Evolutionary conservation across 2,797 vertebrate species (phyloP).

Genomic region (Gila robusta): DNA sequence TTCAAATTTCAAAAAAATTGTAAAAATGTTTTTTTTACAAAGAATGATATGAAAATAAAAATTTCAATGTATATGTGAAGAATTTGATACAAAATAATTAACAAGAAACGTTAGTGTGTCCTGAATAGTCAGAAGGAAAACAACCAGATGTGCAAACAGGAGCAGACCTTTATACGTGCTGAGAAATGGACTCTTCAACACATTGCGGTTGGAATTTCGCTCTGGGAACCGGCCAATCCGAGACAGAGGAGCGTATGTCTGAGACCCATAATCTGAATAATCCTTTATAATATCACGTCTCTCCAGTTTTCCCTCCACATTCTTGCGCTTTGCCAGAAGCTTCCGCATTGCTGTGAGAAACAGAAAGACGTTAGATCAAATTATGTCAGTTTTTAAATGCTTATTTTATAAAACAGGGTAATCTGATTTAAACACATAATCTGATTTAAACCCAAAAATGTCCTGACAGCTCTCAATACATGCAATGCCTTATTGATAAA

Average conservation of each 20-base stretch:
- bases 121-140: background rate
- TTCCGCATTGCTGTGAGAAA: slow-evolving; percentile 83
- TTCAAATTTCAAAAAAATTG: background rate
- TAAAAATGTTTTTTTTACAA: background rate
- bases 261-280: slow-evolving; percentile 77
- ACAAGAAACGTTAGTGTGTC: background rate
- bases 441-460: background rate
- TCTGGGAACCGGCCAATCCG: slow-evolving; percentile 76
- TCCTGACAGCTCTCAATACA: background rate
- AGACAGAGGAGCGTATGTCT: slow-evolving; percentile 75
- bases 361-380: background rate
- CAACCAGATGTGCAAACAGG: background rate
- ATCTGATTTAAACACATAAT: background rate
- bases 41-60: background rate
- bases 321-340: slow-evolving; percentile 78
- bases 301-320: slow-evolving; percentile 79
- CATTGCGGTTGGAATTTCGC: slow-evolving; percentile 65
- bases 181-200: slow-evolving; percentile 80
- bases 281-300: slow-evolving; percentile 78
- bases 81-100: background rate
- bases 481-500: background rate
- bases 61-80: background rate
- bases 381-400: background rate
- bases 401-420: background rate
- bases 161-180: slow-evolving; percentile 86